Evolutionary conservation across 2,113 vertebrate species (phyloP), one percentile per base, ranked within the genome.

Genomic region (Xenus cinereus): DNA sequence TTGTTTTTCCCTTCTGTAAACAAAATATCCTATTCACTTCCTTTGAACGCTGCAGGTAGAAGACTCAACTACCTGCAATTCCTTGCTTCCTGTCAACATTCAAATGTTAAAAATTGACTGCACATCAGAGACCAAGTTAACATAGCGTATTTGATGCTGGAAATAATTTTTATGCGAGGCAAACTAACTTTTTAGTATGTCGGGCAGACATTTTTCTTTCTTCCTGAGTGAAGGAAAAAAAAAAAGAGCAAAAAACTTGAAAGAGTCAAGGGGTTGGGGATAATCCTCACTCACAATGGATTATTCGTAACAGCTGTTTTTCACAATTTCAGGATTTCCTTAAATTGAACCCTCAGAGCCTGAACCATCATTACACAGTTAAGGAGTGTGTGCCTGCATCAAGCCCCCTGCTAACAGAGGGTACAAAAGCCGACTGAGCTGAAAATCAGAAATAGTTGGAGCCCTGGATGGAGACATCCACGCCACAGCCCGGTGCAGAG

Each of bases 261-360:
- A 94, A 68, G 85, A 92, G 53, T 79, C 10, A 71, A 95, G 74
- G 57, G 72, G 57, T 84, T 90, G 83, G 90, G 81, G 85, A 95
- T 94, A 95, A 89, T 85, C 94, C 84, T 88, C 39, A 59, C 73
- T 85, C 80, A 94, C 89, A 94, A 92, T 75, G 75, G 67, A 93
- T 90, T 94, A 97, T 87, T 95, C 0, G 3, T 69, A 95, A 83
- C 93, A 90, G 74, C 71, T 90, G 94, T 28, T 91, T 94, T 89
- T 89, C 85, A 91, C 76, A 80, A 41, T 93, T 95, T 92, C 76
- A 91, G 85, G 69, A 95, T 95, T 96, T 96, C 90, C 93, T 94
- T 83, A 95, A 94, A 93, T 30, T 82, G 87, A 95, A 95, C 92
- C 67, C 63, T 90, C 77, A 66, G 77, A 91, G 79, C 50, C 72